Base-by-base conservation (phyloP, 2,113 vertebrate species). In the Recurvirostra avosetta region DNA sequence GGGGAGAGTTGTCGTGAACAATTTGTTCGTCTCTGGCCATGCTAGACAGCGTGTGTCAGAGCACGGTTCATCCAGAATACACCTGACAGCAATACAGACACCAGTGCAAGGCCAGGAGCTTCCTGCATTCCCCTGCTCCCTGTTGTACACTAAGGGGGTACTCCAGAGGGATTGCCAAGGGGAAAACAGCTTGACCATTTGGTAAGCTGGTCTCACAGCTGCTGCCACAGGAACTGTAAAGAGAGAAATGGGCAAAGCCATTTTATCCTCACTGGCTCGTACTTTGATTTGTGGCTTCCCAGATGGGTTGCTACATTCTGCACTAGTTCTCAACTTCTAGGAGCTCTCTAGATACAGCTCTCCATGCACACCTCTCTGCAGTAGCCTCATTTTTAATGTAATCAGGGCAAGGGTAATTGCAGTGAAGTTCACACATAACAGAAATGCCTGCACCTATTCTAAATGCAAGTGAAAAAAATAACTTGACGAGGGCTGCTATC, bases 381-480 rank as follows among this genome's bases (percentile, higher is more conserved):
- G 61, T 52, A 91, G 21, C 47, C 61, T 94, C 53, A 49, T 92
- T 95, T 92, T 63, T 81, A 78, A 91, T 77, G 43, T 47, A 90
- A 75, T 68, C 84, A 91, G 71, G 43, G 70, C 27, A 95, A 88
- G 34, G 14, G 32, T 45, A 90, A 79, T 45, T 53, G 32, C n/a
- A 75, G 73, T 43, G 25, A 68, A 61, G 74, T 52, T 91, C 74
- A 90, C 41, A 91, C 32, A 11, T 80, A 89, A 58, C 82, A 92
- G 86, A 92, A 86, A 92, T 71, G 43, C 16, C 59, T 88, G 72
- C 34, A 74, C 34, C 52, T 93, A n/a, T 86, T 84, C 68, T 72
- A 92, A 96, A 92, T 11, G 16, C 15, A 84, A 84, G n/a, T 75
- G 47, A 53, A 93, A 92, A 94, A 94, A 71, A 27, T 34, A 80